Evolutionary conservation across 2,888 invertebrate genomes (phyloP), one percentile per base, ranked within the genome.

Genomic region (Diplolepis rosae): DNA sequence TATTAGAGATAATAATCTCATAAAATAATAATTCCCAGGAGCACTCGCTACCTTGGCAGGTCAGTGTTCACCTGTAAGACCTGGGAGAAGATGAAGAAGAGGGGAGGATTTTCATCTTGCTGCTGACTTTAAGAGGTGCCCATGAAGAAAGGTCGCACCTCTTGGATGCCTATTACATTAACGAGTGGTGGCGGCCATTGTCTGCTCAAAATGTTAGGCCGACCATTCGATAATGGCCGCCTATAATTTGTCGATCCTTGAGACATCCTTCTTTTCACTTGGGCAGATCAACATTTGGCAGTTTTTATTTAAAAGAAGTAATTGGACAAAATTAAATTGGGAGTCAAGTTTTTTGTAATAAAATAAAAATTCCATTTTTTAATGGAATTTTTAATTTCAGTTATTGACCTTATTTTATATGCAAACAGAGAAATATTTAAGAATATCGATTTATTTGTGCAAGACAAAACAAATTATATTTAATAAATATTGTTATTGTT

Each of bases 1-100:
- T 88, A 85, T 88, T 87, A 86, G 80, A 87, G 87, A 88, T 87
- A 88, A 88, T 87, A 88, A 88, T 88, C 87, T 85, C 83, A 83
- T 86, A 83, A 85, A 88, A 88, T 87, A 87, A 88, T 86, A 83
- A 84, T 84, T 84, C 81, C 69, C 77, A 65, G 76, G 77, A 65
- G 73, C 72, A 50, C 67, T 52, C 24, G 18, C 15, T 74, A 51
- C 71, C 71, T 50, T 32, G 30, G 50, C 39, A 13, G 39, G 39
- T 18, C 24, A 15, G 52, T n/a, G 61, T 61, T 67, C 71, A 71
- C 71, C 71, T 71, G 71, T 42, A 65, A 15, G 28, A 15, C n/a
- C n/a, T n/a, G 6, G 13, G 24, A n/a, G 30, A n/a, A 61, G 9
- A 28, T 22, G 35, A 68, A 24, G 24, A 45, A 24, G 7, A 28